Evolutionary conservation across 2,797 vertebrate species (phyloP).

Genomic region (Manis javanica): DNA sequence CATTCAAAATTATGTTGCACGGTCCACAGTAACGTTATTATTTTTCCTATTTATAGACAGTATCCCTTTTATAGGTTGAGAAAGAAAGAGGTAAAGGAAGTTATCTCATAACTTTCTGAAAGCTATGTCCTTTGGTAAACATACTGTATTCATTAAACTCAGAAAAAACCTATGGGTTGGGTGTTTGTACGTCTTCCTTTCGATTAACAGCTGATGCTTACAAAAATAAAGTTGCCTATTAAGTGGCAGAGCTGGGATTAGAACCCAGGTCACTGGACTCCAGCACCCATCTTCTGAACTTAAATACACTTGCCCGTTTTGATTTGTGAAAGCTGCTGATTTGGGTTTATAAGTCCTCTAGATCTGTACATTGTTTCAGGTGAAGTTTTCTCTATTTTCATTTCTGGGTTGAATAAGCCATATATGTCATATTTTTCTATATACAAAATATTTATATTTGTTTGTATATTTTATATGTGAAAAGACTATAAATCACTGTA

Average conservation of each 20-base stretch:
- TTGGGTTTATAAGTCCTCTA: background rate
- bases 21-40: background rate
- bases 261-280: background rate
- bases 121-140: background rate
- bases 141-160: background rate
- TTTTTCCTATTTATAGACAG: background rate
- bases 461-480: background rate
- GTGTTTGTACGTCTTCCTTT: background rate
- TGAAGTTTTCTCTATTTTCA: background rate
- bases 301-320: background rate
- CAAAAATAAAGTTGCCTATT: background rate
- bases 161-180: background rate
- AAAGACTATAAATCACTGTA: background rate
- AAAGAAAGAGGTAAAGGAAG: background rate
- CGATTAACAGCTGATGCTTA: background rate
- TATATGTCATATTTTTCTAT: background rate
- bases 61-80: background rate
- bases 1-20: background rate
- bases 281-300: background rate
- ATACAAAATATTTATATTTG: background rate
- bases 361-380: background rate
- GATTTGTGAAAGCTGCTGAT: background rate
- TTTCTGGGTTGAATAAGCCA: background rate
- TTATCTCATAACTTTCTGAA: background rate
- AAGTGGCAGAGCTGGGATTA: background rate